Percentiles rank a stretch among this genome's conserved stretches.
Evolutionary conservation across 2,797 vertebrate species (phyloP).

Genomic region (Poeciliopsis turneri): DNA sequence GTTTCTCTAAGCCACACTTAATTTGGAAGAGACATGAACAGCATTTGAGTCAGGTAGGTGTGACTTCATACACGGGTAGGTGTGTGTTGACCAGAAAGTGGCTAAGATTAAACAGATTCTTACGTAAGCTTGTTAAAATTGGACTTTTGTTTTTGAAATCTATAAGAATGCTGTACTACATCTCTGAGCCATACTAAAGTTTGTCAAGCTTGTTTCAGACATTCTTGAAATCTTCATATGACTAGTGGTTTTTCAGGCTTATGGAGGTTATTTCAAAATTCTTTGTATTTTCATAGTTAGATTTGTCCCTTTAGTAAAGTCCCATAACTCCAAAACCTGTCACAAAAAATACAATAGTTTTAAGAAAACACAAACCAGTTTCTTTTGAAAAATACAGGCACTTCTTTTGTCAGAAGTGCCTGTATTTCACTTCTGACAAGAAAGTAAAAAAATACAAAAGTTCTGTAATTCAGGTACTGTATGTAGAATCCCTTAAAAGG

Average conservation of each 20-base stretch:
- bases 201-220: not conserved
- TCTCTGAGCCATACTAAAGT: not conserved
- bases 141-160: not conserved
- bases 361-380: not conserved
- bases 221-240: not conserved
- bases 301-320: not conserved
- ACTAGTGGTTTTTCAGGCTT: not conserved
- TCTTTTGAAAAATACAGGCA: not conserved
- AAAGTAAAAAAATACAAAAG: not conserved
- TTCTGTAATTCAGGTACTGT: not conserved
- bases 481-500: not conserved
- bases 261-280: not conserved
- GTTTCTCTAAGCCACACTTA: not conserved
- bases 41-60: not conserved
- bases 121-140: not conserved
- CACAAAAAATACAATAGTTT: not conserved
- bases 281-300: not conserved
- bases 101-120: not conserved
- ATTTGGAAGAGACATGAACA: not conserved
- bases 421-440: not conserved
- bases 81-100: slow-evolving; percentile 3
- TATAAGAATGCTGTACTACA: not conserved
- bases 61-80: too few species aligned
- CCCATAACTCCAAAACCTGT: not conserved
- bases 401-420: not conserved